Evolutionary conservation across 1,140 invertebrate genomes (phyloP), one percentile per base, ranked within the genome.

Genomic region (Condylostylus longicornis): DNA sequence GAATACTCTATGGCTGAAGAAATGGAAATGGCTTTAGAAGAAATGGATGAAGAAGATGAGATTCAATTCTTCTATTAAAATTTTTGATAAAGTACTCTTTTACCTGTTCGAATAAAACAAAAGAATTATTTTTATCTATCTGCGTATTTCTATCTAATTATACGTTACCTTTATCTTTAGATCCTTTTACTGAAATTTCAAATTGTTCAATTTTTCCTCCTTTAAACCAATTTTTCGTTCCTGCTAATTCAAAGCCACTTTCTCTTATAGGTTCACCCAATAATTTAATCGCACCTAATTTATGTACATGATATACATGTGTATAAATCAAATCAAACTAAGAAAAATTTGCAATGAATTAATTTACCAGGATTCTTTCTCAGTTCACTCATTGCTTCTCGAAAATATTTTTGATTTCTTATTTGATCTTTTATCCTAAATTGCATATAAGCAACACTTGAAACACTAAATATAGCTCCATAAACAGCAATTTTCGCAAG

Each of bases 231-330:
- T 66, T 67, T 40, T 56, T 49, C 5, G 38, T 42, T 44, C 75
- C 65, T 2, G 54, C 62, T 23, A 77, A 48, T 53, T 75, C 69
- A 35, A 75, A 67, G 13, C 57, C 61, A 15, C 59, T 64, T 23
- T 72, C 71, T 51, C 68, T 71, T 6, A 79, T 74, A 1, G 76
- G 76, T 48, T 77, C 69, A 12, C 76, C 76, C 25, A 79, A 50
- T 28, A 73, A 57, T 28, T 64, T 44, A 1, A 72, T 57, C 12
- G 73, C 71, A 15, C 69, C 56, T 46, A 10, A 2, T 40, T 5
- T n/a, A n/a, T n/a, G n/a, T n/a, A n/a, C n/a, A n/a, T 25, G n/a
- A 8, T 25, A 25, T 25, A 25, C 7, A 25, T n/a, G 23, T 25
- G 7, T 25, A 8, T 25, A 25, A 25, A 25, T 8, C 23, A 8